Evolutionary conservation across 1,140 invertebrate genomes (phyloP).

Genomic region (Chlorops oryzae): DNA sequence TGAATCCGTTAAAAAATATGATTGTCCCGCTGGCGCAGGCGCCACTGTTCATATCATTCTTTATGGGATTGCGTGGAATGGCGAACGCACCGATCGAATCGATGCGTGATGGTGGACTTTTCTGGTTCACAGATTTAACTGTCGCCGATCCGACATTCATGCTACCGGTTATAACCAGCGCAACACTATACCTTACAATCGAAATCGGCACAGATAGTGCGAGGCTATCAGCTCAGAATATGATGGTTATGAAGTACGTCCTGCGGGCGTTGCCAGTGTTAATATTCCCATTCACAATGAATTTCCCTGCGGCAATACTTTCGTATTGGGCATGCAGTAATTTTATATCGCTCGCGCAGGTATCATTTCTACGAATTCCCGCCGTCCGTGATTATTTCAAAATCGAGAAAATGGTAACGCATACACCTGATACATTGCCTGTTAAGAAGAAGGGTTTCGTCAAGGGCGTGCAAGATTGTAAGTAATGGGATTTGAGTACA

Average conservation of each 20-base stretch:
- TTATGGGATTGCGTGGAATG: slow-evolving; percentile 78
- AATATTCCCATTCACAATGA: slow-evolving; percentile 78
- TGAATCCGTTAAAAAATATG: slow-evolving; percentile 76
- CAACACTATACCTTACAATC: slow-evolving; percentile 73
- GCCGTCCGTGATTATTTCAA: slow-evolving; percentile 68
- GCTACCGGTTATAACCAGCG: slow-evolving; percentile 77
- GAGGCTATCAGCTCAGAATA: slow-evolving; percentile 56
- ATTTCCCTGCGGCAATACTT: slow-evolving; percentile 83
- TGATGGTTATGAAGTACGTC: slow-evolving; percentile 66
- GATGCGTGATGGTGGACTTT: slow-evolving; percentile 79
- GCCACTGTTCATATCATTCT: slow-evolving; percentile 88
- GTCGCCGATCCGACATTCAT: slow-evolving; percentile 83
- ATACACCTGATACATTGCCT: slow-evolving; percentile 55
- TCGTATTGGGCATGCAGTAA: slow-evolving; percentile 90
- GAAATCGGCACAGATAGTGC: slow-evolving; percentile 78
- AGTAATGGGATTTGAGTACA: slow-evolving; percentile 39
- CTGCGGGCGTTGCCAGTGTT: slow-evolving; percentile 70
- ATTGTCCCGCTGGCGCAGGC: slow-evolving; percentile 76
- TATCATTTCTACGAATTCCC: slow-evolving; percentile 69
- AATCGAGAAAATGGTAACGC: slow-evolving; percentile 62
- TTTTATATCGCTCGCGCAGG: slow-evolving; percentile 77
- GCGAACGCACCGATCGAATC: slow-evolving; percentile 81
- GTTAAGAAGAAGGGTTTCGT: slow-evolving; percentile 70
- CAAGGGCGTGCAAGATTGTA: slow-evolving; percentile 75
- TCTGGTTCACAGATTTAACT: slow-evolving; percentile 91